phyloP scores from a whole-genome alignment of 2,113 vertebrate species.

The Zosterops hypoxanthus region DNA sequence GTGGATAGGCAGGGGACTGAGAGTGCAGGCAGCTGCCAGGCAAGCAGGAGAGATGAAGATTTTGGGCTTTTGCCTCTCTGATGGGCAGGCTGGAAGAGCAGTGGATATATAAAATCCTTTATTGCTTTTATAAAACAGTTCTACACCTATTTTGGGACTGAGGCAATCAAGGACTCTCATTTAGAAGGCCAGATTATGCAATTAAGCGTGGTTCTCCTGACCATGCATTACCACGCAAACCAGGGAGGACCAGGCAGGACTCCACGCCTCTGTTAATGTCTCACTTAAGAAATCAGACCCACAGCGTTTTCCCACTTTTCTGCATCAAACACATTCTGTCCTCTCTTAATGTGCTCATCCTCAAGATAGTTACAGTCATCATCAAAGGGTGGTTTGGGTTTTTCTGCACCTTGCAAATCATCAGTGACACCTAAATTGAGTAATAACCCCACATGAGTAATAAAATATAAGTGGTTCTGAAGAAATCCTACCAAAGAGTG shows the following conservation, averaged over 20 bases:
- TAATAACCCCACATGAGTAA: conserved; percentile 40
- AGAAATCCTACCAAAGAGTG: conserved; percentile 53
- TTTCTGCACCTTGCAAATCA: conserved; percentile 17
- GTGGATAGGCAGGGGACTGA: fast-evolving
- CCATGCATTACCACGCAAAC: background rate
- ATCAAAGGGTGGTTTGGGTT: conserved; percentile 17
- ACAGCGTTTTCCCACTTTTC: background rate
- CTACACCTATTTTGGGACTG: background rate
- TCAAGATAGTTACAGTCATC: background rate
- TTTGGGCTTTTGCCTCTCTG: background rate
- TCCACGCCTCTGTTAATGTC: background rate
- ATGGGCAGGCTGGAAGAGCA: background rate
- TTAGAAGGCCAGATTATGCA: background rate
- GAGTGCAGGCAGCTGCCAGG: background rate
- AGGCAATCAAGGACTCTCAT: background rate
- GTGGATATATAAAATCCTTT: background rate
- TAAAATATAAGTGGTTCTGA: conserved; percentile 50
- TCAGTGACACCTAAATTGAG: conserved; percentile 16
- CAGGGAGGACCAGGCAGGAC: background rate
- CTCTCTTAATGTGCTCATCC: background rate
- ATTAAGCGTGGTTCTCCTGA: background rate
- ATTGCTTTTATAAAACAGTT: background rate
- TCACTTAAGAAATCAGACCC: conserved; percentile 6
- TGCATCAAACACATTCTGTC: background rate
- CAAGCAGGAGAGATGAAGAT: background rate